Conservation (phyloP, 2,113 vertebrate species). For the Crotalus tigris region DNA sequence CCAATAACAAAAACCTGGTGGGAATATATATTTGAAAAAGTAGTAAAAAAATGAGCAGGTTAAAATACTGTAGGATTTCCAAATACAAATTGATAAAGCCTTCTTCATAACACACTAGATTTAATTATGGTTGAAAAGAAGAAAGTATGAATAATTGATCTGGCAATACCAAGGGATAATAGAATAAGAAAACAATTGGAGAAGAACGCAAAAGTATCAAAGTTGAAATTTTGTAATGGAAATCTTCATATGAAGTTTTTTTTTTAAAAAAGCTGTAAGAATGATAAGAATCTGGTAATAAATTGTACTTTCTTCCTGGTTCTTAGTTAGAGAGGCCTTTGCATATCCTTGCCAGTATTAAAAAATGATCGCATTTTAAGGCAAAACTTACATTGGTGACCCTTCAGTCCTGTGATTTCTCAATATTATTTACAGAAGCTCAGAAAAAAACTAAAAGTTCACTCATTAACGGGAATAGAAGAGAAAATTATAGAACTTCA, state of each 20-base stretch:
- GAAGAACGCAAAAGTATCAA: background rate
- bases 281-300: background rate
- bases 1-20: background rate
- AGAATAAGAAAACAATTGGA: background rate
- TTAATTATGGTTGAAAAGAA: background rate
- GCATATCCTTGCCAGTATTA: background rate
- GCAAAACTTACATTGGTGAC: background rate
- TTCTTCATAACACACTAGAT: background rate
- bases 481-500: constrained; percentile 4
- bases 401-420: background rate
- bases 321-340: background rate
- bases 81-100: background rate
- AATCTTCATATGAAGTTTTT: background rate
- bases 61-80: background rate
- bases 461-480: constrained; percentile 6
- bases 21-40: background rate
- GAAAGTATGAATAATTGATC: background rate
- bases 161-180: background rate
- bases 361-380: background rate
- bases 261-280: background rate
- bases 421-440: background rate
- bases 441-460: background rate
- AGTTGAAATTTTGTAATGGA: background rate
- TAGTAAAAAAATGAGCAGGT: background rate
- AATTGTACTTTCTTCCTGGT: background rate